Evolutionary conservation across 2,113 vertebrate species (phyloP), one percentile per base, ranked within the genome.

Genomic region (Isichthys henryi): DNA sequence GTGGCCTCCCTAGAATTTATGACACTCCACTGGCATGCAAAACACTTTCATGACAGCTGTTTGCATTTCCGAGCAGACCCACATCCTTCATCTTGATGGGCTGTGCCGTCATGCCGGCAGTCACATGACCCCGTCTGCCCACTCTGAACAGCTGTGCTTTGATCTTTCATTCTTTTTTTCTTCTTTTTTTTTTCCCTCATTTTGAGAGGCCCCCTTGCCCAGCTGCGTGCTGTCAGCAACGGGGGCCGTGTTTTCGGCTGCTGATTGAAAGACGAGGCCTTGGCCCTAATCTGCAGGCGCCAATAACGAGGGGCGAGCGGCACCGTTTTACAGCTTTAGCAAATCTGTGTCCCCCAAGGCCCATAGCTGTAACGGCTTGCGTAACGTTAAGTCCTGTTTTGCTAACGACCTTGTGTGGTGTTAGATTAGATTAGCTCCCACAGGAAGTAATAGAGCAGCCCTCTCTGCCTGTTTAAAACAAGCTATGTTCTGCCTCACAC

Each of bases 361-460:
- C 85, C 27, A 19, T 3, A 21, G 85, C 85, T 5, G n/a, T 39
- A 21, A 31, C 27, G 31, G 10, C 49, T 27, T 6, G 11, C 27
- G 17, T 27, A 48, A 48, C 19, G 10, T 48, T 48, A 46, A 48
- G 43, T 31, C 84, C 84, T 86, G 17, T 52, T 31, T 27, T 3
- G 48, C n/a, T 53, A 87, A 87, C n/a, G 48, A 87, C n/a, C 48
- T 52, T 13, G 49, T 70, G 62, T 1, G 7, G 11, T 21, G 50
- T 27, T 53, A 39, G 85, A 87, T 87, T 56, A 87, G 85, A 53
- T 87, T 86, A 86, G 45, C 85, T 87, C 31, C 85, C 17, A 4
- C 50, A 17, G 50, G 50, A 50, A 56, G n/a, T 87, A 53, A 87
- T 56, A 39, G 13, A 56, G 49, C 85, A 5, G 15, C 50, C 50